Evolutionary conservation across 2,888 invertebrate species (phyloP).

Genomic region (Physocephala rufipes): DNA sequence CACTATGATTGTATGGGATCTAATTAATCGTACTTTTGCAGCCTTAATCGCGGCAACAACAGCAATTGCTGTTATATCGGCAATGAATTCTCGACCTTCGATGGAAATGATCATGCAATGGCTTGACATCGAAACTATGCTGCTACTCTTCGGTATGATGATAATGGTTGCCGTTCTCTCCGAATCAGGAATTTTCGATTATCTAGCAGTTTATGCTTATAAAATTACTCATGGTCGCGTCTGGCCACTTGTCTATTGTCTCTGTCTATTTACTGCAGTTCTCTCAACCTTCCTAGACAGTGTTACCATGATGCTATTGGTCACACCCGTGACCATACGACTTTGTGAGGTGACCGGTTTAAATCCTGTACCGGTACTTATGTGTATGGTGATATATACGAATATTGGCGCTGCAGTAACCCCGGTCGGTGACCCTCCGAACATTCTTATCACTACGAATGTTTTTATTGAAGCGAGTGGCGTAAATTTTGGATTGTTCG

Average conservation of each 20-base stretch:
- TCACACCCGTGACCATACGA: conserved; percentile 80
- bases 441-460: conserved; percentile 61
- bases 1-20: conserved; percentile 78
- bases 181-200: conserved; percentile 82
- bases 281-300: conserved; percentile 79
- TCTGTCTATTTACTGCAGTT: conserved; percentile 75
- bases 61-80: conserved; percentile 74
- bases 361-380: conserved; percentile 84
- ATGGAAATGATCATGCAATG: conserved; percentile 74
- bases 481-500: conserved; percentile 80
- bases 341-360: conserved; percentile 88
- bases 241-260: conserved; percentile 75
- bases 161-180: conserved; percentile 77
- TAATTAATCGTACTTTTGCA: conserved; percentile 76
- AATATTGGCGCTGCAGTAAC: conserved; percentile 91
- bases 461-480: conserved; percentile 62
- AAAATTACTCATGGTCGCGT: conserved; percentile 74
- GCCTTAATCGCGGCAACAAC: conserved; percentile 76
- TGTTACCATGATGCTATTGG: conserved; percentile 78
- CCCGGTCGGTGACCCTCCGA: conserved; percentile 89
- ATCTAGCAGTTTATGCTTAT: conserved; percentile 74
- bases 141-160: conserved; percentile 82
- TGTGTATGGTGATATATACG: conserved; percentile 85
- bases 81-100: conserved; percentile 73
- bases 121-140: conserved; percentile 77